phyloP scores from a whole-genome alignment of 2,113 vertebrate genomes.

The Panthera uncia region DNA sequence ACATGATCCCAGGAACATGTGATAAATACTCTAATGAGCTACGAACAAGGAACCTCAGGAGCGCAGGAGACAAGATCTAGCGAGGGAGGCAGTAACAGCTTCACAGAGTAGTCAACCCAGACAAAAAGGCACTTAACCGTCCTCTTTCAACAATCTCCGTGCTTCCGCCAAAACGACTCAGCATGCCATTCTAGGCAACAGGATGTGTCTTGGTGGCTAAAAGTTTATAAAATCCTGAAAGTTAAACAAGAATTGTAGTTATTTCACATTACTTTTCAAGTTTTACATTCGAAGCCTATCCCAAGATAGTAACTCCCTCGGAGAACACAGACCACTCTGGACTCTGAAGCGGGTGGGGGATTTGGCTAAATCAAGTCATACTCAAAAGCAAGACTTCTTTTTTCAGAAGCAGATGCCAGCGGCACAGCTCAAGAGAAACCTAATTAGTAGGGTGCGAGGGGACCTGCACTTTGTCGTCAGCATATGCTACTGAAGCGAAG shows the following conservation, averaged over 20 bases:
- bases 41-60: not conserved
- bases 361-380: not conserved
- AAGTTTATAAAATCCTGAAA: not conserved
- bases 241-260: not conserved
- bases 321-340: not conserved
- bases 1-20: not conserved
- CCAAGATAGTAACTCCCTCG: not conserved
- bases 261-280: not conserved
- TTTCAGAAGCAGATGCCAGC: not conserved
- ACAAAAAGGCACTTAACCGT: too few species aligned
- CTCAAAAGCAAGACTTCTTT: not conserved
- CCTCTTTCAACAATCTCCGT: not conserved
- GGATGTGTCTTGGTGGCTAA: not conserved
- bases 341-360: not conserved
- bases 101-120: not conserved
- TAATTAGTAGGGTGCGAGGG: not conserved
- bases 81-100: not conserved
- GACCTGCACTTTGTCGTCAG: not conserved
- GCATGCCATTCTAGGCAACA: not conserved
- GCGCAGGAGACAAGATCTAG: rapidly evolving
- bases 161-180: not conserved
- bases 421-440: not conserved
- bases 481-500: not conserved
- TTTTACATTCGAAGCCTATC: not conserved
- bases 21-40: not conserved